Evolutionary conservation across 2,113 vertebrate species (phyloP).

Genomic region (Perca fluviatilis): DNA sequence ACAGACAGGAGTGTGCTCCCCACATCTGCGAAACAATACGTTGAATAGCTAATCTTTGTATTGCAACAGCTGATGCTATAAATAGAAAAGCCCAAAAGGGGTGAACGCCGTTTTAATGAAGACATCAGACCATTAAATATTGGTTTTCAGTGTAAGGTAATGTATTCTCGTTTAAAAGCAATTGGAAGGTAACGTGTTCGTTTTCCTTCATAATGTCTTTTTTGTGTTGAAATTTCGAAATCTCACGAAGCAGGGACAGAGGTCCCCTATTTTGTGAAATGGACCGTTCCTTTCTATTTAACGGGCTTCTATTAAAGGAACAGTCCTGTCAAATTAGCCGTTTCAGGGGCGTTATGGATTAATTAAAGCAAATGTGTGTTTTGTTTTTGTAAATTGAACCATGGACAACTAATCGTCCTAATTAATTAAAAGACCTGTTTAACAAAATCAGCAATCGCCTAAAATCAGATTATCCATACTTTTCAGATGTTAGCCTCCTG

Average conservation of each 20-base stretch:
- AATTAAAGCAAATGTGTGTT: not conserved
- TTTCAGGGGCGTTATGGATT: conserved; percentile 3
- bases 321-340: conserved; percentile 60
- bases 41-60: conserved; percentile 82
- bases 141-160: not conserved
- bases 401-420: not conserved
- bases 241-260: not conserved
- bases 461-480: not conserved
- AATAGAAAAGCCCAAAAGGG: conserved; percentile 79
- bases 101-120: conserved; percentile 1
- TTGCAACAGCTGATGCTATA: conserved; percentile 86
- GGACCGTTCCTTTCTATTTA: conserved; percentile 68
- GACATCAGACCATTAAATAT: not conserved
- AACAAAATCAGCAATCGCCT: not conserved
- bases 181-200: fast-evolving
- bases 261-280: conserved; percentile 67
- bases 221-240: not conserved
- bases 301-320: conserved; percentile 74
- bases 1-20: conserved; percentile 52
- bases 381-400: not conserved
- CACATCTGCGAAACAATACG: conserved; percentile 79
- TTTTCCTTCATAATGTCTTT: fast-evolving
- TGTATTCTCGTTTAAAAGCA: fast-evolving
- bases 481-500: not conserved
- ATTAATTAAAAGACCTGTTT: not conserved